Base-by-base conservation (phyloP, 2,113 vertebrate species). In the Paramisgurnus dabryanus region DNA sequence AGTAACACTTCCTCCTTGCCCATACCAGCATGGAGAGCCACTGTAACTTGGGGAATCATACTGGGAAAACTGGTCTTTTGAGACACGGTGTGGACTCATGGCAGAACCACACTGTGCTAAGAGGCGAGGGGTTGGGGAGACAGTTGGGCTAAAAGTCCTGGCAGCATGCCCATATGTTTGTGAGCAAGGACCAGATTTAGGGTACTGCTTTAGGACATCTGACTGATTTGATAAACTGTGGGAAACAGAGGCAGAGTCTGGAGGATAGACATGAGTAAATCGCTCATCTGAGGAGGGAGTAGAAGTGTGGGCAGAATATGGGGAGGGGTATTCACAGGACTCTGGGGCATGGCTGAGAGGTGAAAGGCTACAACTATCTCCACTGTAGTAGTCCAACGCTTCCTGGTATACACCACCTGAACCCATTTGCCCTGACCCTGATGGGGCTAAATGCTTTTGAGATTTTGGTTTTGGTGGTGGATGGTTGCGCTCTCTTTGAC, bases 41-140 rank as follows among this genome's bases (percentile, higher is more conserved):
- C 97, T 97, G 93, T 97, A 98, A 77, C 95, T 96, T 86, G 97
- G 96, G 76, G 96, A 96, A 87, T 99, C 97, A 8, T 98, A 98
- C 84, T 99, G 97, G 43, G 95, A 92, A 86, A 97, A 95, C 85
- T 96, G 95, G 69, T 93, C 96, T 93, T 95, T 97, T 90, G 22
- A 83, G 72, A 81, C 90, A 39, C 90, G 89, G 0, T 92, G 91
- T 53, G 93, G 93, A 87, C 96, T 97, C 87, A 96, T 93, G 22
- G 96, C 95, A 57, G 95, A 95, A n/a, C 94, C 93, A 86, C 95
- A 93, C 90, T 95, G 92, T 4, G 95, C 93, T 82, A 96, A 89
- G 78, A 96, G 93, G 0, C 96, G 94, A 9, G 94, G 93, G 0
- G 96, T 96, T 0, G 97, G 97, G 4, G 96, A 98, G 88, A 96